A percentile compares a stretch with the other conserved stretches of the same genome.
Evolutionary conservation across 2,113 vertebrate species (phyloP).

Genomic region (Gymnocephalus cernua): DNA sequence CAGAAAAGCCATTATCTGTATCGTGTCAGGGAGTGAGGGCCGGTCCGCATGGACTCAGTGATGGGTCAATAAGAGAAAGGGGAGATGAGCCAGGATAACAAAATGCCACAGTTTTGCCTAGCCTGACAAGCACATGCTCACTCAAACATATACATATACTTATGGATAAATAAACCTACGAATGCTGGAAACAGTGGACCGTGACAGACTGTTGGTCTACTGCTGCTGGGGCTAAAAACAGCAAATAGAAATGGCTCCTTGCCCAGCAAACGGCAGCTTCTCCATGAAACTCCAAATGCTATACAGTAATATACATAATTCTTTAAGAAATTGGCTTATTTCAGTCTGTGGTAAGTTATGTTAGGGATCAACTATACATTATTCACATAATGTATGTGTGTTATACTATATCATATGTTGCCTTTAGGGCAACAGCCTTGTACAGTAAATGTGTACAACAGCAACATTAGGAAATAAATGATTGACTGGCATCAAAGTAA

Average conservation of each 20-base stretch:
- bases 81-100: conserved; percentile 54
- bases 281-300: conserved; percentile 6
- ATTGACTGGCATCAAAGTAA: not conserved
- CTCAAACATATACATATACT: conserved; percentile 32
- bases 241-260: conserved; percentile 60
- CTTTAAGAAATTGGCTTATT: not conserved
- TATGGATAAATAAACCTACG: conserved; percentile 59
- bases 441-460: too few relatives aligned
- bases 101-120: conserved; percentile 36
- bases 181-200: conserved; percentile 40
- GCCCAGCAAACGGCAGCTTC: conserved; percentile 19
- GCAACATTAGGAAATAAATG: not conserved
- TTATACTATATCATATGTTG: not conserved
- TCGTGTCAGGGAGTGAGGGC: conserved; percentile 38
- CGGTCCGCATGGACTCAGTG: conserved; percentile 30
- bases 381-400: not conserved
- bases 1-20: conserved; percentile 69
- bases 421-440: not conserved
- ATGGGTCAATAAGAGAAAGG: conserved; percentile 59
- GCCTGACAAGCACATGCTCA: conserved; percentile 10
- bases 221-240: conserved; percentile 50
- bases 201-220: conserved; percentile 57
- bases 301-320: not conserved
- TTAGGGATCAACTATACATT: not conserved
- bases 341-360: not conserved